Conservation (phyloP, 2,113 vertebrate species). For the Tachysurus vachellii region DNA sequence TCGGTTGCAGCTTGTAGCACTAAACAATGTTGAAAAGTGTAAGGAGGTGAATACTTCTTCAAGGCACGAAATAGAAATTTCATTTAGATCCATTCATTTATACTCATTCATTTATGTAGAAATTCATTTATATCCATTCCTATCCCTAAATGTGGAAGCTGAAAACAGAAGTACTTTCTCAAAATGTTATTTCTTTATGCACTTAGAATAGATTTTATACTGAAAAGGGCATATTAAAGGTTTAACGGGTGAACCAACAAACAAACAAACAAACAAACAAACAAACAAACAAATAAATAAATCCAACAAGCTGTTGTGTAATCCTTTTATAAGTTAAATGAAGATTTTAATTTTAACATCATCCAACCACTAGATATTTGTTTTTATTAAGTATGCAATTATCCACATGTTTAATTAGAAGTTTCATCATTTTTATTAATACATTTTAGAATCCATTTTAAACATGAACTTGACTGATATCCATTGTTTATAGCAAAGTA, state of each 20-base stretch:
- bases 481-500: too few species aligned
- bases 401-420: not conserved
- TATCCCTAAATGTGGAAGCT: not conserved
- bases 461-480: not conserved
- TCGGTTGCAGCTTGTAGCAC: not conserved
- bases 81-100: not conserved
- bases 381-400: not conserved
- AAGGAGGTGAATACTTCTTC: too few species aligned
- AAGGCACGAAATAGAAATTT: not conserved
- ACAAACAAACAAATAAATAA: not conserved
- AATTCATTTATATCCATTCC: not conserved
- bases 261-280: not conserved
- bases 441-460: not conserved
- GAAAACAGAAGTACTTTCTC: not conserved
- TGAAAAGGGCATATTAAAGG: not conserved
- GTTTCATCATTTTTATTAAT: not conserved
- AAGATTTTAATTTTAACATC: not conserved
- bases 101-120: too few species aligned
- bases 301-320: not conserved
- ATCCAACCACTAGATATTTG: not conserved
- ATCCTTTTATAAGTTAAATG: not conserved
- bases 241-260: not conserved
- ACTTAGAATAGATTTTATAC: not conserved
- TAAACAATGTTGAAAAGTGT: too few species aligned
- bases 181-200: not conserved